Percentiles rank a stretch among this genome's conserved stretches.
Conservation (phyloP, 2,888 invertebrate genomes). For the Taphrorychus bicolor region DNA sequence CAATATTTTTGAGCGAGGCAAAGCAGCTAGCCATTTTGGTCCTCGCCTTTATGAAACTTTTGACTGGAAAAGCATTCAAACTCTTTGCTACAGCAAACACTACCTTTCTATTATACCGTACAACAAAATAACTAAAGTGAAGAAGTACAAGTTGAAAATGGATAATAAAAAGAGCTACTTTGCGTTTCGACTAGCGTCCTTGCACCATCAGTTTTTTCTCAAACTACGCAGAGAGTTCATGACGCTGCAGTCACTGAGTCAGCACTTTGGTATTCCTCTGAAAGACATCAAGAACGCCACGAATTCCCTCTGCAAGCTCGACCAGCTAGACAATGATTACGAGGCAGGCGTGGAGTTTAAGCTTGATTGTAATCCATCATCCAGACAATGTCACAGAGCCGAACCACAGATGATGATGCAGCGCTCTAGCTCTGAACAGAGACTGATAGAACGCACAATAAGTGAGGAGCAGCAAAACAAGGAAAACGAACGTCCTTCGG, state of each 20-base stretch:
- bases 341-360: conserved; percentile 46
- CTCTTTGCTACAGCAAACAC: conserved; percentile 78
- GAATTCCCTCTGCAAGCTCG: conserved; percentile 55
- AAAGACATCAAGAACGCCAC: conserved; percentile 61
- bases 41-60: conserved; percentile 60
- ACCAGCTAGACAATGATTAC: conserved; percentile 37
- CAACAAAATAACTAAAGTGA: conserved; percentile 59
- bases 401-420: background rate
- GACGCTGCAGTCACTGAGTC: conserved; percentile 69
- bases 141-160: conserved; percentile 78
- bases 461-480: conserved; percentile 70
- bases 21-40: conserved; percentile 55
- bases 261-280: conserved; percentile 66
- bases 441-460: conserved; percentile 45
- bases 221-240: conserved; percentile 75
- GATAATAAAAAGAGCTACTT: conserved; percentile 78
- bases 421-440: background rate
- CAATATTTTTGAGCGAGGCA: conserved; percentile 66
- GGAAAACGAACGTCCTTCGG: conserved; percentile 67
- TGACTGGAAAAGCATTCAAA: conserved; percentile 78
- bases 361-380: background rate
- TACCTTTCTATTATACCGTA: conserved; percentile 67
- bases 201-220: conserved; percentile 79
- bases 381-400: background rate
- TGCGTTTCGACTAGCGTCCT: conserved; percentile 77